Conservation (phyloP, 2,113 vertebrate genomes). For the Rhynchomys soricoides region DNA sequence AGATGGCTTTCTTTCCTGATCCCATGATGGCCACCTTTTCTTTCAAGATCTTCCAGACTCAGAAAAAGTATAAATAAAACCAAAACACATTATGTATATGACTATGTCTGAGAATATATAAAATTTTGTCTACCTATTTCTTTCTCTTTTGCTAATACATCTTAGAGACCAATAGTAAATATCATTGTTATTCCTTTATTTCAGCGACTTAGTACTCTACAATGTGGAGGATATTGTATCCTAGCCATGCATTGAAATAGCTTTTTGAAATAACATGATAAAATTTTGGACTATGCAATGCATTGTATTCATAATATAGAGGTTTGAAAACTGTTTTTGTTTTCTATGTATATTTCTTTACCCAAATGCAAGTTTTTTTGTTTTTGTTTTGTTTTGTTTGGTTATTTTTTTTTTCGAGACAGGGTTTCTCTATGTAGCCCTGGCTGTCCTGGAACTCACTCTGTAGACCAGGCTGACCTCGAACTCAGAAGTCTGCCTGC, state of each 20-base stretch:
- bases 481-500: too few relatives aligned
- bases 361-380: too few relatives aligned
- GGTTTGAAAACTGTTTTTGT: not conserved
- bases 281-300: not conserved
- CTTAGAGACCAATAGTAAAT: not conserved
- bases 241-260: not conserved
- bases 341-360: not conserved
- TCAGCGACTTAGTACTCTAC: not conserved
- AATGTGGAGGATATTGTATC: not conserved
- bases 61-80: not conserved
- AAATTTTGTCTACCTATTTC: not conserved
- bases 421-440: too few relatives aligned
- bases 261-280: not conserved
- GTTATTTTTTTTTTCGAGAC: too few relatives aligned
- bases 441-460: too few relatives aligned
- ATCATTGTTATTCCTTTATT: not conserved
- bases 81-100: not conserved
- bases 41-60: not conserved
- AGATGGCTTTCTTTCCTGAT: not conserved
- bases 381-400: too few relatives aligned
- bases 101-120: not conserved
- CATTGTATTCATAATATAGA: not conserved
- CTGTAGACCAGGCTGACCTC: too few relatives aligned
- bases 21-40: not conserved
- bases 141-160: not conserved